Conservation (phyloP, 2,888 invertebrate species). For the Odontomyia ornata region DNA sequence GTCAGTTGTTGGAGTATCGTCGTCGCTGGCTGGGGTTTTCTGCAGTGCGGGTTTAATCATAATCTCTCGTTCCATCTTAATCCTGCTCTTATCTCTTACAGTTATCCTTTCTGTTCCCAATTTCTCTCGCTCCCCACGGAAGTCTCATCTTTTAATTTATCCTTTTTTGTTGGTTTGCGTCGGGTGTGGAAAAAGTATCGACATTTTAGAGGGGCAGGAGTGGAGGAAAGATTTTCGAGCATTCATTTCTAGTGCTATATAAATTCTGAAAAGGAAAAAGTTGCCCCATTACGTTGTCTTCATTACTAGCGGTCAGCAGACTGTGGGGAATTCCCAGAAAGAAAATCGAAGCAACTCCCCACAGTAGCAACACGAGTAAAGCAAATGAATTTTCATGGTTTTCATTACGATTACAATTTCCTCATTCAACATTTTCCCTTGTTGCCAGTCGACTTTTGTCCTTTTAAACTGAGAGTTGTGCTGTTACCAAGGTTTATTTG, state of each 20-base stretch:
- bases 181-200: too few species aligned
- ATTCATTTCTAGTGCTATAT: too few species aligned
- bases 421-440: too few species aligned
- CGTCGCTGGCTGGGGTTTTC: not conserved
- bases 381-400: not conserved
- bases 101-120: too few species aligned
- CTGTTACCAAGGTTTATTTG: too few species aligned
- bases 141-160: constrained; percentile 2
- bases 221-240: too few species aligned
- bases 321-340: not conserved
- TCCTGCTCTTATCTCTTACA: too few species aligned
- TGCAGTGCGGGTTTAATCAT: constrained; percentile 2
- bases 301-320: not conserved
- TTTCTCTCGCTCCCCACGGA: not conserved
- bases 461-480: too few species aligned
- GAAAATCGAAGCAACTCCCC: not conserved
- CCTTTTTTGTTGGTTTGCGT: not conserved
- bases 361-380: not conserved
- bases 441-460: too few species aligned
- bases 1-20: not conserved
- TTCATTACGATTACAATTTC: too few species aligned
- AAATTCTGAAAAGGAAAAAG: constrained; percentile 1
- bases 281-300: constrained; percentile 4
- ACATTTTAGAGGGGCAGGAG: too few species aligned
- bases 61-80: not conserved